phyloP scores from a whole-genome alignment of 2,797 vertebrate species.

The Diglossa cyanea region DNA sequence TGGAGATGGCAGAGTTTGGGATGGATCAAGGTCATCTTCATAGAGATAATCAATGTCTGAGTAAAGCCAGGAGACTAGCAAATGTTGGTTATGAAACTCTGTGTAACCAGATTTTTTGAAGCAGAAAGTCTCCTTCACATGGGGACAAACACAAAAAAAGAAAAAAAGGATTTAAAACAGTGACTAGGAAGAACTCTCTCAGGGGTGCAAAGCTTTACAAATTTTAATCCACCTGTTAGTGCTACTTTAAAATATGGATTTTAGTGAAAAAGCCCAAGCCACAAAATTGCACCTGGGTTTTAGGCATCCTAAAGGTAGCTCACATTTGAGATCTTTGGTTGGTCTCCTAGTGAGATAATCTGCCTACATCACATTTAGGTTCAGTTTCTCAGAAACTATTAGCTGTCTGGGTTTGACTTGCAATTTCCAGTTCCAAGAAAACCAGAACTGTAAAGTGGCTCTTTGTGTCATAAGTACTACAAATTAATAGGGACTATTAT shows the following conservation, averaged over 20 bases:
- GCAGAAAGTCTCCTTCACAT: neutral
- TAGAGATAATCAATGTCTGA: neutral
- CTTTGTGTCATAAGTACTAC: neutral
- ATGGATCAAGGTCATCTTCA: neutral
- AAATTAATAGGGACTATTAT: neutral
- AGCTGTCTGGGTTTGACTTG: neutral
- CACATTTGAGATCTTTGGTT: neutral
- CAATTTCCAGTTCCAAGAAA: neutral
- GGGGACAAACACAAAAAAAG: neutral
- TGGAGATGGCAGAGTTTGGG: neutral
- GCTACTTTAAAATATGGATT: neutral
- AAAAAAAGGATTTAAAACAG: neutral
- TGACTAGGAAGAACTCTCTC: neutral
- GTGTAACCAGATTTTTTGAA: neutral
- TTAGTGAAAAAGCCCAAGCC: neutral
- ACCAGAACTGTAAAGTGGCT: neutral
- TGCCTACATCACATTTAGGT: neutral
- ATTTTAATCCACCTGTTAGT: conserved; percentile 3
- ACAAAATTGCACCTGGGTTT: neutral
- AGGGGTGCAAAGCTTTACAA: neutral
- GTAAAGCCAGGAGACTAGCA: neutral
- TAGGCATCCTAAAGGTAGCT: neutral
- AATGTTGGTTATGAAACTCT: neutral
- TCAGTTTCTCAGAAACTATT: neutral
- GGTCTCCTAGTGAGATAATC: conserved; percentile 30